Evolutionary conservation across 2,113 vertebrate genomes (phyloP).

Genomic region (Dasyurus viverrinus): DNA sequence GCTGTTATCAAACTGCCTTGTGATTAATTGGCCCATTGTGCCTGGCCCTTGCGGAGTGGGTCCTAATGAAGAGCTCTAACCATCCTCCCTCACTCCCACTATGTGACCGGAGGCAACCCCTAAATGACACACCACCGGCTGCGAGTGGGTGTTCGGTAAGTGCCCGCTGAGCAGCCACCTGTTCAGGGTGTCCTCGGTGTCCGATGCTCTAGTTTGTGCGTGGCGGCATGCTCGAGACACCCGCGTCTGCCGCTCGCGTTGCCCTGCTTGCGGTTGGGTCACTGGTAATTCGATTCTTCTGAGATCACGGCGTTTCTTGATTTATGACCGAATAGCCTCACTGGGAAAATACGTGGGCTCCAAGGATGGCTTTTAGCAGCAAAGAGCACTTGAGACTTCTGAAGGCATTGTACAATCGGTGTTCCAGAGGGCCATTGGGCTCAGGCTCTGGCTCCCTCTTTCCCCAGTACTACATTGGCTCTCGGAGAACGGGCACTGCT

Average conservation of each 20-base stretch:
- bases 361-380: background rate
- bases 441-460: background rate
- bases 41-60: background rate
- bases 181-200: background rate
- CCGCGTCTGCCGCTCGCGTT: background rate
- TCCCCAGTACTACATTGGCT: background rate
- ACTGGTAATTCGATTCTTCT: background rate
- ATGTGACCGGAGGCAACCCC: background rate
- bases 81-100: background rate
- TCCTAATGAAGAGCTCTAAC: background rate
- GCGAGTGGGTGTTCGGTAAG: background rate
- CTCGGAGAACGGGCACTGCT: background rate
- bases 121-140: background rate
- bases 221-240: rapidly evolving
- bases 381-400: background rate
- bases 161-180: background rate
- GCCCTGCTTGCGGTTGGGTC: background rate
- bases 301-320: background rate
- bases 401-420: background rate
- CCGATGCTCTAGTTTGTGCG: no score
- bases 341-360: background rate
- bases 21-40: background rate
- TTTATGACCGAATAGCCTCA: background rate
- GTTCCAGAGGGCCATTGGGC: background rate
- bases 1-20: background rate